These are phyloP conservation scores for Xanthia togata DNA, from an alignment of 2,888 invertebrate genomes.

Conservation along the genomic window DNA sequence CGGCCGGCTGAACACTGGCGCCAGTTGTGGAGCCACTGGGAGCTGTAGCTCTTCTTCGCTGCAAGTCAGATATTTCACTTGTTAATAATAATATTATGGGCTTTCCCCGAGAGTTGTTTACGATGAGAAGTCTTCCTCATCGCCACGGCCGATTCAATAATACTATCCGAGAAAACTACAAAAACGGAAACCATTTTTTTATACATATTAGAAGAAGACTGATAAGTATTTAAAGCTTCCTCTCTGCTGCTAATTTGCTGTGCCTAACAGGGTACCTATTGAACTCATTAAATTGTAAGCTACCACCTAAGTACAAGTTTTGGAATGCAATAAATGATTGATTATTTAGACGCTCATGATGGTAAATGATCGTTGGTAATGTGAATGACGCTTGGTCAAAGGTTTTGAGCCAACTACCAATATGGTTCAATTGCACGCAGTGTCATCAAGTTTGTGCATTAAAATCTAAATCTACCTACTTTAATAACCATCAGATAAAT, in stretches of 20 bases:
- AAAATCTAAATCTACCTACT: conserved; percentile 3
- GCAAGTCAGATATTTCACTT: conserved; percentile 4
- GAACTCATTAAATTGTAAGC: neutral
- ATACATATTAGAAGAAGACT: neutral
- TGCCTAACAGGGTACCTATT: neutral
- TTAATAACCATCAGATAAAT: neutral
- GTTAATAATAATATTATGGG: conserved; percentile 7
- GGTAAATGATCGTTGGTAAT: neutral
- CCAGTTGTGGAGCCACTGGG: conserved; percentile 27
- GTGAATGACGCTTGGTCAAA: neutral
- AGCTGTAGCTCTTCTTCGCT: conserved; percentile 33
- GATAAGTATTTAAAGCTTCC: neutral
- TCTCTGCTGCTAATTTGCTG: neutral
- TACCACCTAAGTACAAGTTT: neutral
- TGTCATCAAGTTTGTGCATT: neutral
- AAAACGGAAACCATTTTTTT: neutral
- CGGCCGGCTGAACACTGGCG: conserved; percentile 87
- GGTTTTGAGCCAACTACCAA: neutral
- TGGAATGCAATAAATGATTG: neutral
- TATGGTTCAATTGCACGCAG: neutral
- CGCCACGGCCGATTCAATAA: neutral
- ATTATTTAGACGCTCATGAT: neutral
- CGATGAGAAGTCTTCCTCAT: neutral
- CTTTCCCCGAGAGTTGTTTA: neutral
- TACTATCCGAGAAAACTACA: neutral